Evolutionary conservation across 2,797 vertebrate genomes (phyloP).

Genomic region (Hemitrygon akajei): DNA sequence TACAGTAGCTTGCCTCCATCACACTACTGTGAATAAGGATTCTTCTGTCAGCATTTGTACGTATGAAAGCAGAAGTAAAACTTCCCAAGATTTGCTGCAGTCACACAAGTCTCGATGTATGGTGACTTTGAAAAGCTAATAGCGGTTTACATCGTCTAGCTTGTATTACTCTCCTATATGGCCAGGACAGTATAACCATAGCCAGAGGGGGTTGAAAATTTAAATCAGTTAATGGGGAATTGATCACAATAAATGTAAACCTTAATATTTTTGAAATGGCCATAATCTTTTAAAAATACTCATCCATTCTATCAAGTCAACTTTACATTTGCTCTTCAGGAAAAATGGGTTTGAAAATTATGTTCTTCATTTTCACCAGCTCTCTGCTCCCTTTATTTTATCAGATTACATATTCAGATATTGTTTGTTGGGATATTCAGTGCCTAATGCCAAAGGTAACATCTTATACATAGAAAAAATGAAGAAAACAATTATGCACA

Average conservation of each 20-base stretch:
- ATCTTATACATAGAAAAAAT: background rate
- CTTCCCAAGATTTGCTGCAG: background rate
- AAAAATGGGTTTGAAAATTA: background rate
- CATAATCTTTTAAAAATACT: background rate
- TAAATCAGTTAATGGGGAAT: background rate
- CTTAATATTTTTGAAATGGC: background rate
- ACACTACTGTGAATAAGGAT: no score
- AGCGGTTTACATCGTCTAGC: background rate
- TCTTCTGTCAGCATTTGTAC: background rate
- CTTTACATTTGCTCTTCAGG: background rate
- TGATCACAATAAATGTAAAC: slow-evolving; percentile 1
- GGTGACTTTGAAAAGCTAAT: background rate
- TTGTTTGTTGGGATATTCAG: background rate
- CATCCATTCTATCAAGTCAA: background rate
- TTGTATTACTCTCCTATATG: background rate
- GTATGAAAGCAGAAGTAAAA: no score
- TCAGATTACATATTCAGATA: background rate
- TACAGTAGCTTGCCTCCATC: background rate
- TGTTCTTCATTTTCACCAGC: background rate
- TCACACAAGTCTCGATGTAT: background rate
- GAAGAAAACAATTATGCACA: background rate
- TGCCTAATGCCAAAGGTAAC: background rate
- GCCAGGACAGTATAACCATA: background rate
- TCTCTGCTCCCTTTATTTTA: background rate
- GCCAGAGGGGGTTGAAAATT: background rate